Percentiles rank a stretch among this genome's conserved stretches.
These are phyloP conservation scores for Dryococelus australis DNA, from an alignment of 2,888 invertebrate genomes.

Conservation along the genomic window DNA sequence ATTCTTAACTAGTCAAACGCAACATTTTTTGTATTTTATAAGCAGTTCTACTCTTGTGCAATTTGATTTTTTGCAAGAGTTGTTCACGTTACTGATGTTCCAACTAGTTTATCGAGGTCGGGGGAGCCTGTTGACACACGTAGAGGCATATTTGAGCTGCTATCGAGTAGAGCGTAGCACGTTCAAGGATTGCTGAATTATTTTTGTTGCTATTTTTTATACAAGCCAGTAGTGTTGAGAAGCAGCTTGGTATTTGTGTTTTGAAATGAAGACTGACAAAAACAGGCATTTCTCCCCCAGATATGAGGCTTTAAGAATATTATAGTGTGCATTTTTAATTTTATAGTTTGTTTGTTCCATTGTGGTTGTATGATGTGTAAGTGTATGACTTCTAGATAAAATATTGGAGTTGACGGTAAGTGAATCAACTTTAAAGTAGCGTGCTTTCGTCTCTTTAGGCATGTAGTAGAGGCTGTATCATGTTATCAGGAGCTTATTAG, in stretches of 20 bases:
- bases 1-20: conserved; percentile 6
- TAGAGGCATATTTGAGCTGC: neutral
- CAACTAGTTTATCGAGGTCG: neutral
- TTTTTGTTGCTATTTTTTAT: neutral
- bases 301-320: conserved; percentile 10
- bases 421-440: neutral
- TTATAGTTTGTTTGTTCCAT: conserved; percentile 2
- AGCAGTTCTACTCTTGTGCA: neutral
- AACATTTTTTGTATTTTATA: neutral
- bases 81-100: neutral
- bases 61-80: neutral
- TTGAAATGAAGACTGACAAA: conserved; percentile 1
- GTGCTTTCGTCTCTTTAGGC: neutral
- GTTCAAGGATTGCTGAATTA: neutral
- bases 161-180: neutral
- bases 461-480: neutral
- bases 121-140: neutral
- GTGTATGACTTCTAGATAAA: neutral
- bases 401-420: neutral
- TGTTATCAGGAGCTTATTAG: neutral
- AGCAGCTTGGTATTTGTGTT: conserved; percentile 2
- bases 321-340: neutral
- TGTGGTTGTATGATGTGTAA: neutral
- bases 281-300: neutral
- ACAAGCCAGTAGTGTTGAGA: neutral